Evolutionary conservation across 2,113 vertebrate genomes (phyloP), one percentile per base, ranked within the genome.

Genomic region (Tautogolabrus adspersus): DNA sequence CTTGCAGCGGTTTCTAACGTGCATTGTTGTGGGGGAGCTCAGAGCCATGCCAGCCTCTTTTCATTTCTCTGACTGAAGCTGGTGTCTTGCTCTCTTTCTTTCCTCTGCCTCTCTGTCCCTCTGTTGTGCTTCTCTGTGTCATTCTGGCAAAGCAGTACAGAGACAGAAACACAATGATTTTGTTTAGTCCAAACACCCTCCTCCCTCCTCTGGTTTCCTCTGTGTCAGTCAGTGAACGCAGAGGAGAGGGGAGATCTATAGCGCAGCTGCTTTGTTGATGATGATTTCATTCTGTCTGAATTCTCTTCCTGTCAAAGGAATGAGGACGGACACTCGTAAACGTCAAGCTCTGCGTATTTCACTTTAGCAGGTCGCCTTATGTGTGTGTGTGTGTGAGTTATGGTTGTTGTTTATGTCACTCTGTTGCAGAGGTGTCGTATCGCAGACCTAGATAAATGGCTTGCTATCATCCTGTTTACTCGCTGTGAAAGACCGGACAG

Each of bases 251-350:
- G 80, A 80, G 83, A 92, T 84, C 81, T 82, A 86, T 85, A 78
- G 75, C 66, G 7, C 54, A 12, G 66, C 61, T 12, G 84, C 81
- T 73, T 72, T 79, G 73, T 71, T 90, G 87, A 89, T 88, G 88
- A 85, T 86, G 72, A 87, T 88, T 88, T 87, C 73, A 86, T 76
- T 90, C 81, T 71, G 52, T 85, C 85, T 83, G 76, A 86, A 85
- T 83, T 85, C 88, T 86, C 59, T 59, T 55, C 68, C 69, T 68
- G 84, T 89, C 90, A 90, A 12, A 74, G 72, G 84, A 87, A 90
- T 88, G 64, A 91, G 75, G 82, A 82, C 66, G 46, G 75, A 82
- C 82, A 81, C 82, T 88, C 56, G 72, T 92, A 89, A 92, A 92
- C 26, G 71, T 83, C 90, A 61, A 70, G 56, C 61, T 47, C 66